Base-by-base conservation (phyloP, 2,888 invertebrate genomes). In the Aquatica leii region DNA sequence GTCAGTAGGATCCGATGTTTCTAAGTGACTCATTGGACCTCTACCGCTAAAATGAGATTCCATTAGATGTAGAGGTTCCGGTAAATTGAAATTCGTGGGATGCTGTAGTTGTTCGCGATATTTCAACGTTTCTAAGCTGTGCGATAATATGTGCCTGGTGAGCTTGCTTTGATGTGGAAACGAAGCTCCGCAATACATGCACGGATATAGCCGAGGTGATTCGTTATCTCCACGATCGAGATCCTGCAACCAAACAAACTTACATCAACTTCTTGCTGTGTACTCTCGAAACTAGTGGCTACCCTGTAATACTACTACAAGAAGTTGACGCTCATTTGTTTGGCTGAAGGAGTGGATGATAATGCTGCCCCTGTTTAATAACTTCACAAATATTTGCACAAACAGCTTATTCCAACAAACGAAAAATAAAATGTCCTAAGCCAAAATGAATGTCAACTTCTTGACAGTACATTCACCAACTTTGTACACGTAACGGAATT, bases 371-470 rank as follows among this genome's bases (percentile, higher is more conserved):
- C 61, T 58, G 58, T 54, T 57, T 43, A 65, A 54, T 58, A 53
- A 65, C 52, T 65, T 54, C 55, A 68, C 66, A 69, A 62, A 64
- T 63, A 67, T 66, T 64, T 73, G 73, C 73, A 72, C 72, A 71
- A 71, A 72, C 71, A 74, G 74, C 76, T 76, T 68, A 66, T 65
- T 64, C 66, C 64, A 66, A 69, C 58, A 64, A 71, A 79, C 82
- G 85, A 84, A 81, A 80, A 80, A 81, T 79, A 87, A 88, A 86
- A 85, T 88, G 89, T 90, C 89, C 90, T 90, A 90, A 90, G 91
- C 90, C 90, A 87, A 91, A 93, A 93, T 92, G 92, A 92, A 91
- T 92, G 93, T 93, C 93, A 93, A 93, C 93, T 94, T 93, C 93
- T 93, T 92, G 91, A 92, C 89, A 89, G 87, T 87, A 85, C 72